Percentiles rank a stretch among this genome's conserved stretches.
Conservation (phyloP, 2,888 invertebrate genomes). For the Xestia sexstrigata region DNA sequence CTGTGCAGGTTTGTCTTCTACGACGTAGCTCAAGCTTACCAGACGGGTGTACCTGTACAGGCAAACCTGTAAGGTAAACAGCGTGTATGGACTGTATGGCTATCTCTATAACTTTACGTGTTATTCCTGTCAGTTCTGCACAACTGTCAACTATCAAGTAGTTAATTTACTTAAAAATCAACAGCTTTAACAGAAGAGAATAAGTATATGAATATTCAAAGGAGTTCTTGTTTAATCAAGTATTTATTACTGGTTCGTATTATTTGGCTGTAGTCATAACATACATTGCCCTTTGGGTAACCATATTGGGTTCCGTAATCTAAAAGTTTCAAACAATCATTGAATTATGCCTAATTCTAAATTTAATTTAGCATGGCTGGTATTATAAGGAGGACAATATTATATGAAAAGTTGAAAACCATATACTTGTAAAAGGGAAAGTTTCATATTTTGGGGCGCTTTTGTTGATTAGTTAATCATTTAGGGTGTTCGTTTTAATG, state of each 20-base stretch:
- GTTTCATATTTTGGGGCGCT: conserved; percentile 8
- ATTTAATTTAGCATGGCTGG: conserved; percentile 9
- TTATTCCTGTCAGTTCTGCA: too few relatives aligned
- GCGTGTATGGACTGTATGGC: too few relatives aligned
- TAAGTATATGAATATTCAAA: neutral
- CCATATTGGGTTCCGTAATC: conserved; percentile 1
- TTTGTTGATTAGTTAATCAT: conserved; percentile 27
- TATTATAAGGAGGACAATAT: conserved; percentile 17
- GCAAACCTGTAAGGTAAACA: too few relatives aligned
- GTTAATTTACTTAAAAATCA: neutral
- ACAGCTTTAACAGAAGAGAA: neutral
- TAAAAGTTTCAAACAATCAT: conserved; percentile 27
- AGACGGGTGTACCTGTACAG: too few relatives aligned
- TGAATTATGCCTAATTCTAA: conserved; percentile 29
- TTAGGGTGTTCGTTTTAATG: conserved; percentile 8
- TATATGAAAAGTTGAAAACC: conserved; percentile 14
- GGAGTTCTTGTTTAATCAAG: neutral
- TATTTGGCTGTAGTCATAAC: neutral
- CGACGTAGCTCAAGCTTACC: too few relatives aligned
- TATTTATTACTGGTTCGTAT: neutral
- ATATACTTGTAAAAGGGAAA: conserved; percentile 25
- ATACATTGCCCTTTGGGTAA: neutral
- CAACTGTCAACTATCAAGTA: too few relatives aligned
- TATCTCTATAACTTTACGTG: too few relatives aligned
- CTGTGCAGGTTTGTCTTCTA: too few relatives aligned